Base-by-base conservation (phyloP, 2,888 invertebrate species). In the Eupsilia transversa region DNA sequence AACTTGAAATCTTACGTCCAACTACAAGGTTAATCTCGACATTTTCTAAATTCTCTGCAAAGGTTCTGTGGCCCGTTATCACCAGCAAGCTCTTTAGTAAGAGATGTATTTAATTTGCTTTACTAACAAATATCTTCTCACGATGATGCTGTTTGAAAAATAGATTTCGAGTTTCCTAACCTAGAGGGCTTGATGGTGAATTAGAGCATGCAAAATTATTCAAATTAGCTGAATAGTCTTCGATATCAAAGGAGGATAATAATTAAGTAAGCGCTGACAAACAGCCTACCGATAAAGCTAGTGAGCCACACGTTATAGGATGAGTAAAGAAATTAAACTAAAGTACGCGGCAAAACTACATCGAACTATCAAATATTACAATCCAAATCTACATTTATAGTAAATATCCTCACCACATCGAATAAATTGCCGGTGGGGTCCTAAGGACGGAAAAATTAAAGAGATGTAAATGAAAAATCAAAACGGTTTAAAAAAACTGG, bases 341-440 rank as follows among this genome's bases (percentile, higher is more conserved):
- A 63, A 49, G 33, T 43, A 73, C 14, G 23, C 23, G 10, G 5
- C 49, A n/a, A 54, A 75, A 76, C 77, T 66, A 75, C 27, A 38
- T 77, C 38, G 10, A 43, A 52, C 52, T 60, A 80, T 38, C 23
- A 46, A 76, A 49, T 30, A 72, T 41, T 72, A 43, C 14, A 35
- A 80, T 35, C 49, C 10, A 43, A 63, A 43, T 73, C 30, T 46
- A 79, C 17, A 61, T 27, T 59, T 38, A 59, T 27, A 35, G 9
- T 35, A 54, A 74, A 74, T 60, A 65, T 75, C 49, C 76, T 78
- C 54, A 78, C 81, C 77, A 35, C 0, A 23, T 0, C 14, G 10
- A 38, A 33, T 14, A n/a, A 46, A 23, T 41, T 14, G 38, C 3
- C 5, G 46, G 12, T 12, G 33, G 20, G 3, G 0, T 35, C 38